Evolutionary conservation across 2,797 vertebrate species (phyloP), one percentile per base, ranked within the genome.

Genomic region (Bovichtus variegatus): DNA sequence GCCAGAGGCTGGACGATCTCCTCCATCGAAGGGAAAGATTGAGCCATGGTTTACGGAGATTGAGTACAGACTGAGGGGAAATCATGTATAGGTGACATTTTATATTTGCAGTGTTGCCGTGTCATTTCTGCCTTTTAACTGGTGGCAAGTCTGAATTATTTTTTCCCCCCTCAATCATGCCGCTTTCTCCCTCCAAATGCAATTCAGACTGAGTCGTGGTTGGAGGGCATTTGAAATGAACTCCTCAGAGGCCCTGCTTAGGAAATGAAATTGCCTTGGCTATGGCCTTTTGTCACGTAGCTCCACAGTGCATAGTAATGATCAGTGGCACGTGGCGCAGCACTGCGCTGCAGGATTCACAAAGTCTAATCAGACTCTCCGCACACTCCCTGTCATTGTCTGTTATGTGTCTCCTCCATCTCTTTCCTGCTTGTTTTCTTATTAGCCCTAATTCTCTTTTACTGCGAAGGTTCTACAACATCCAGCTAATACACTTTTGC

Each of bases 221-320:
- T 91, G 68, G 89, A 92, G 92, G 91, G 91, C 89, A 89, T 85
- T 88, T 89, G 80, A 93, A 93, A 93, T 94, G 46, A 94, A 91
- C 86, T 93, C 86, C 80, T 87, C 68, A 78, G 75, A 92, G 87
- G 78, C 64, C 71, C 71, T 89, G 81, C 88, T 89, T 89, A 90
- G 81, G 82, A 92, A 89, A 91, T 87, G 74, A 93, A 94, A 94
- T 92, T 93, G 92, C 91, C 75, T 87, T 60, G 58, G 74, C 88
- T 83, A 54, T 87, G 85, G 87, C 84, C 88, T 88, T 87, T 92
- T 87, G 82, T 89, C 80, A 76, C 49, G 40, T 84, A 72, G 78
- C 75, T 82, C 82, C 66, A 74, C 76, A 65, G 70, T 83, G 90
- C 89, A 93, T 94, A 90, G 93, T 92, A 94, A 93, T 92, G 83